Evolutionary conservation across 2,888 invertebrate species (phyloP).

Genomic region (Digitonthophagus gazella): DNA sequence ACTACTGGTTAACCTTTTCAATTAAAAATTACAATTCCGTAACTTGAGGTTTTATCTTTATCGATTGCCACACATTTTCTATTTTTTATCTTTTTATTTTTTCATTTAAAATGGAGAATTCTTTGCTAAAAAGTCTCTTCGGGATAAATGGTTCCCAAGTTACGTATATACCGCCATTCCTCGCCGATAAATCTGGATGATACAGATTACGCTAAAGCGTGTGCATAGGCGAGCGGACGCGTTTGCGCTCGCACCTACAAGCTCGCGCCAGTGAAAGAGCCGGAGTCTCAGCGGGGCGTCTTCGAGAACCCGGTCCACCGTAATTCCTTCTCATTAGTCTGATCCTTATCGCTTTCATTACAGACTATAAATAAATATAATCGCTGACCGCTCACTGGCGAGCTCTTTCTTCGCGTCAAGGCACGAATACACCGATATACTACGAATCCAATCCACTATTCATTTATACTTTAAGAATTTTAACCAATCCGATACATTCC

Average conservation of each 20-base stretch:
- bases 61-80: too few relatives aligned
- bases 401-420: not conserved
- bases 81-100: too few relatives aligned
- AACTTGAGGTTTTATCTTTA: too few relatives aligned
- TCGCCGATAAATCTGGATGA: not conserved
- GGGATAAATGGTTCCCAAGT: not conserved
- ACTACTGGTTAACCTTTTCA: not conserved
- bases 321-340: slow-evolving; percentile 32
- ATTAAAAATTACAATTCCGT: not conserved
- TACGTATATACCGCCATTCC: not conserved
- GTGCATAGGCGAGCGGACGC: not conserved
- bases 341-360: slow-evolving; percentile 33
- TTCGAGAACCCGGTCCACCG: slow-evolving; percentile 27
- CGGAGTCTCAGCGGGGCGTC: slow-evolving; percentile 28
- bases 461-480: too few relatives aligned
- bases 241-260: not conserved
- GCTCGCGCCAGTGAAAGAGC: not conserved
- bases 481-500: too few relatives aligned
- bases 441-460: not conserved
- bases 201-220: not conserved
- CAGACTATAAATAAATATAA: slow-evolving; percentile 29
- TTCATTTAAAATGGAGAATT: too few relatives aligned
- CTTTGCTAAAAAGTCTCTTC: too few relatives aligned
- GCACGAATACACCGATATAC: not conserved
- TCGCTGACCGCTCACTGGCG: slow-evolving; percentile 19